phyloP scores from a whole-genome alignment of 2,888 invertebrate species.

The Scaptomyza caliginosa region DNA sequence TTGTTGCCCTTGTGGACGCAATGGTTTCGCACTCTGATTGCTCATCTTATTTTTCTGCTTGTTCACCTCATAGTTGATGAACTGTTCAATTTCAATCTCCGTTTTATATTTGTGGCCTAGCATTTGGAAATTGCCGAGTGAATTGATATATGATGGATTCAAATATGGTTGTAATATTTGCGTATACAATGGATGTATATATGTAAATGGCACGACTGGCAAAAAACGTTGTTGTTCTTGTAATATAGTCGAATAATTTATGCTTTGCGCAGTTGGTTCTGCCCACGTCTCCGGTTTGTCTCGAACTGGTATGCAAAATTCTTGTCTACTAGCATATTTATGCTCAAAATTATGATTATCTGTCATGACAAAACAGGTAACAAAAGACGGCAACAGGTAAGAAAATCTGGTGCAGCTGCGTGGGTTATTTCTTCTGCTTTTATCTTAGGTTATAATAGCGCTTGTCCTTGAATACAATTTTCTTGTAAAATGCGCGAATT shows the following conservation, averaged over 20 bases:
- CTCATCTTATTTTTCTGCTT: conserved; percentile 35
- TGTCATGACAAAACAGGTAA: conserved; percentile 28
- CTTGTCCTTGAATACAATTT: conserved; percentile 2
- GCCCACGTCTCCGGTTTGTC: neutral
- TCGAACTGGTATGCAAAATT: conserved; percentile 18
- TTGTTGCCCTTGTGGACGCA: conserved; percentile 11
- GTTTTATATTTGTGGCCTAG: neutral
- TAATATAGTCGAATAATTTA: neutral
- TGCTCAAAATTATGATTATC: conserved; percentile 1
- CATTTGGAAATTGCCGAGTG: conserved; percentile 4
- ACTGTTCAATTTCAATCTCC: conserved; percentile 49
- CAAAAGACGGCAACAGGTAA: conserved; percentile 9
- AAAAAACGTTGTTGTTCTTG: neutral
- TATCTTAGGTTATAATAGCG: conserved; percentile 11
- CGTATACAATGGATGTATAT: neutral
- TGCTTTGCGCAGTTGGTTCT: neutral
- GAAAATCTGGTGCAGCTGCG: conserved; percentile 21
- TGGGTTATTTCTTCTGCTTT: neutral
- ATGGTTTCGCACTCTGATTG: neutral
- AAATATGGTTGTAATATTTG: conserved; percentile 7
- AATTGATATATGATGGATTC: neutral
- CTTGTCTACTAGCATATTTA: conserved; percentile 17
- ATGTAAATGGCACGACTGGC: conserved; percentile 7
- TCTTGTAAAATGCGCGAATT: conserved; percentile 4
- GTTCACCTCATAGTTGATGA: conserved; percentile 51